Base-by-base conservation (phyloP, 2,113 vertebrate genomes). In the Sterrhoptilus dennistouni region DNA sequence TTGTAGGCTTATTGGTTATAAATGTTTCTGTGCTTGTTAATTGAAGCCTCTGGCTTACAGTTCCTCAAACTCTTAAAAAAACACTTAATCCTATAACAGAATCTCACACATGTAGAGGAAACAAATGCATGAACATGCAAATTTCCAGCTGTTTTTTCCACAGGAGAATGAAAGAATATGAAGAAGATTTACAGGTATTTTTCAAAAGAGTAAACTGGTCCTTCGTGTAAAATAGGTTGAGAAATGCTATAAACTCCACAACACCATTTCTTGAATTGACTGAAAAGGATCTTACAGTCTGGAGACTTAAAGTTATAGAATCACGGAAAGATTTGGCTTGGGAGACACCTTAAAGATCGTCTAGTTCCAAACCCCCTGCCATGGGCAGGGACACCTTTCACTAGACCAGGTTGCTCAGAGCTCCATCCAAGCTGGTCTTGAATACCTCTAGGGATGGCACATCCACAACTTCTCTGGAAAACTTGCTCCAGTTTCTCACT, bases 21-120 rank as follows among this genome's bases (percentile, higher is more conserved):
- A 47, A 19, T 54, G 16, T 1, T 54, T 68, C 47, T 49, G 19
- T 52, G 27, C 63, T 82, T 88, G 33, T 42, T 63, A 77, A 28
- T 59, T 40, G 35, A 78, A 21, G 25, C 13, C 29, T 59, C 12
- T 24, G n/a, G 33, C 27, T 40, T 40, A 40, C 27, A 27, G 23
- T 69, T 88, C 52, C 21, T 78, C 38, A 60, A 60, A 64, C 6
- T 81, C 2, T 0, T 19, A 64, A 42, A 24, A 80, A 72, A 33
- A 0, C 15, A 5, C 5, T 18, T 4, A 35, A 27, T 24, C 6
- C 16, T 47, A 2, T 40, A 54, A 10, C 11, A 15, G 18, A 49
- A 6, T 64, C 35, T 9, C 44, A 56, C 40, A 52, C 3, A 8
- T 6, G 8, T 11, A 27, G 28, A 35, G 5, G 36, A 74, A 78